Evolutionary conservation across 2,113 vertebrate species (phyloP).

Genomic region (Chionis minor): DNA sequence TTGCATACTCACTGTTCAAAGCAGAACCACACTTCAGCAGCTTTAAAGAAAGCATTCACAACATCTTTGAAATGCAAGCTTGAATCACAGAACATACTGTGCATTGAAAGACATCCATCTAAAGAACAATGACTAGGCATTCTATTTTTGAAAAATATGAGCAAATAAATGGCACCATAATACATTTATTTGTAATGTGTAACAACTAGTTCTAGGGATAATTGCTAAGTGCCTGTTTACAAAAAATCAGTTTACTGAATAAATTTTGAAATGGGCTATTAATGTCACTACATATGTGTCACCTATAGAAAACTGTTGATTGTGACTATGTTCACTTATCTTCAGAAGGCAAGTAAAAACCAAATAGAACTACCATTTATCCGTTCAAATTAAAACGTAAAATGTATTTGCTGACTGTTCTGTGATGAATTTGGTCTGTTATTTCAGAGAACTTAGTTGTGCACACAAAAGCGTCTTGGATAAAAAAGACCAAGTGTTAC

Average conservation of each 20-base stretch:
- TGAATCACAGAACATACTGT: neutral
- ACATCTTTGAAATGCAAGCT: neutral
- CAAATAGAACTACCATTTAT: neutral
- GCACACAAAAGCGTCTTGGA: neutral
- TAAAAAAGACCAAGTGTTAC: neutral
- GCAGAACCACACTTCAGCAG: neutral
- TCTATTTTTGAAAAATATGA: constrained; percentile 4
- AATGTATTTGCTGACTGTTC: neutral
- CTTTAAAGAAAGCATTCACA: constrained; percentile 1
- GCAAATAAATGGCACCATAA: neutral
- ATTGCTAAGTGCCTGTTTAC: neutral
- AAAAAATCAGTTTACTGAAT: neutral
- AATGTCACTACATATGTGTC: neutral
- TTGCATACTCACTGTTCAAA: neutral
- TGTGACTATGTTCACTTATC: neutral
- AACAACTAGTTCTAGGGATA: neutral
- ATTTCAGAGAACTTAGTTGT: neutral
- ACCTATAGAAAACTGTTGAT: neutral
- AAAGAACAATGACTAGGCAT: neutral
- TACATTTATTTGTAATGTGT: neutral
- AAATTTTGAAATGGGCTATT: neutral
- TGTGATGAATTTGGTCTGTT: neutral
- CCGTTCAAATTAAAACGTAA: neutral
- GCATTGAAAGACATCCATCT: neutral
- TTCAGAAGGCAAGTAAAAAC: neutral